These are phyloP conservation scores for Festucalex cinctus DNA, from an alignment of 2,113 vertebrate genomes.

Conservation along the genomic window DNA sequence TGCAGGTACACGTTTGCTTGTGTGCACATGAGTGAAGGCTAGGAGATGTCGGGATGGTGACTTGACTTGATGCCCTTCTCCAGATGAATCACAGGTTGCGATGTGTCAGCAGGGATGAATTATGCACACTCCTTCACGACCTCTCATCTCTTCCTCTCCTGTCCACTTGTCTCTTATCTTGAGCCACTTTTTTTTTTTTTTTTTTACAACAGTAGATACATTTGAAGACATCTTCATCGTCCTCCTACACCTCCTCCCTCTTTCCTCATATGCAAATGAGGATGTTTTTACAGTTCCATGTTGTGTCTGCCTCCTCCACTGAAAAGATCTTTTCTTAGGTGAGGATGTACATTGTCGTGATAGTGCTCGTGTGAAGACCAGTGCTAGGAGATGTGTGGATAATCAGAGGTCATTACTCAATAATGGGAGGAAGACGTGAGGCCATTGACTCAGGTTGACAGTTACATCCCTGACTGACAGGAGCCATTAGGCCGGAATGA, in stretches of 20 bases:
- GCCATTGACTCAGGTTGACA: slow-evolving; percentile 57
- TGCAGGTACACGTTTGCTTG: slow-evolving; percentile 7
- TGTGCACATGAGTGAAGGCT: slow-evolving; percentile 50
- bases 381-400: slow-evolving; percentile 40
- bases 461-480: slow-evolving; percentile 63
- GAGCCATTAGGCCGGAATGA: slow-evolving; percentile 62
- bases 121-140: slow-evolving; percentile 60
- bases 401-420: slow-evolving; percentile 51
- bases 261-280: slow-evolving; percentile 33
- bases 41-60: slow-evolving; percentile 50
- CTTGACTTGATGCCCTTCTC: slow-evolving; percentile 70
- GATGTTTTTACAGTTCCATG: not conserved
- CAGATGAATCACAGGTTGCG: slow-evolving; percentile 71
- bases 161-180: slow-evolving; percentile 61
- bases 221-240: slow-evolving; percentile 55
- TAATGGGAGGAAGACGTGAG: slow-evolving; percentile 31
- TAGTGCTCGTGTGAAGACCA: slow-evolving; percentile 5
- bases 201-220: slow-evolving; percentile 57
- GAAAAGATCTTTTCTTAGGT: not conserved
- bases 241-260: slow-evolving; percentile 10
- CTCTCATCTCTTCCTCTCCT: slow-evolving; percentile 35
- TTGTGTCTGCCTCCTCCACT: not conserved
- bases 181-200: slow-evolving; percentile 55
- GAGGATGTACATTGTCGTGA: not conserved
- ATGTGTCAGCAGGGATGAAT: slow-evolving; percentile 74